Conservation (phyloP, 2,797 vertebrate species). For the Amniataba percoides region DNA sequence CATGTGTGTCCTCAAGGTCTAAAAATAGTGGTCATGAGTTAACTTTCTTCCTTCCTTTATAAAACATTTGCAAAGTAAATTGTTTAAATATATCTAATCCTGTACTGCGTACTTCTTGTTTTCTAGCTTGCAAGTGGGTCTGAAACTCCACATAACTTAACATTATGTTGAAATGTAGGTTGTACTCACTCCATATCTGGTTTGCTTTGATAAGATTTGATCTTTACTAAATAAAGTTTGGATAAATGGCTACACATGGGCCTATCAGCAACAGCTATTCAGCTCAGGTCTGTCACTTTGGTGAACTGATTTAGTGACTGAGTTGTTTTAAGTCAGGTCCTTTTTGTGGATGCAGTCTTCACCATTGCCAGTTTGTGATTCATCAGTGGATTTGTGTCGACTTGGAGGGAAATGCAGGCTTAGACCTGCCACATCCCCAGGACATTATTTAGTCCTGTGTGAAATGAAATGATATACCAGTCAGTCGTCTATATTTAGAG, state of each 20-base stretch:
- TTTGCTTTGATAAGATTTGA: neutral
- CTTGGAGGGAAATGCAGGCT: conserved; percentile 16
- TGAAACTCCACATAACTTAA: neutral
- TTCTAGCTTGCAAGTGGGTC: neutral
- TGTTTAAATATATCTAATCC: neutral
- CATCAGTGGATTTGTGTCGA: neutral
- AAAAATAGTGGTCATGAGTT: neutral
- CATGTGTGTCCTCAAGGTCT: neutral
- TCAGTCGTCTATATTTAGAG: conserved; percentile 73
- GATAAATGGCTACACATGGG: neutral
- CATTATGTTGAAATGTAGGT: neutral
- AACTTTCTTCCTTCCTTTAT: neutral
- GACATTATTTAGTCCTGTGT: conserved; percentile 57
- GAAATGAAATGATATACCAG: conserved; percentile 57
- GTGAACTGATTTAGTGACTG: neutral
- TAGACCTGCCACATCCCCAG: conserved; percentile 26
- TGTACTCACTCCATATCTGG: neutral
- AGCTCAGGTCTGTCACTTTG: neutral
- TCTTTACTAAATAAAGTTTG: neutral
- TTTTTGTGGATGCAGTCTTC: neutral
- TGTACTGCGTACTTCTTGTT: neutral
- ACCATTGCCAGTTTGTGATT: conserved; percentile 1
- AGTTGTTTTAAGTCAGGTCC: neutral
- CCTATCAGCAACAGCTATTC: neutral
- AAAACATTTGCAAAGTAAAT: neutral